Evolutionary conservation across 2,113 vertebrate genomes (phyloP).

Genomic region (Upupa epops): DNA sequence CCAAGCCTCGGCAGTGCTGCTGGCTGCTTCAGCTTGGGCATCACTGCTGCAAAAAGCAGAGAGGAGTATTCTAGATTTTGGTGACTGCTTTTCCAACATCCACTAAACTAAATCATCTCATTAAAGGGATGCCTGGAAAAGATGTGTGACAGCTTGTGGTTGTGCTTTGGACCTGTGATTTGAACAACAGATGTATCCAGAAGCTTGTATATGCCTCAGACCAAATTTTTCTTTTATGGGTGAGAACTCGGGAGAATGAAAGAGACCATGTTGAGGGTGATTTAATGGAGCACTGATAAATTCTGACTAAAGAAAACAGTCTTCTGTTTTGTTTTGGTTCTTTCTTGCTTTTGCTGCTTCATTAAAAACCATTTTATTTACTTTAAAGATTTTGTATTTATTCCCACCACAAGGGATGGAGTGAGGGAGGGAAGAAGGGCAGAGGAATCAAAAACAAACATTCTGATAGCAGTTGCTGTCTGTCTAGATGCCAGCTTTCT

Average conservation of each 20-base stretch:
- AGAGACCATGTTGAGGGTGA: not conserved
- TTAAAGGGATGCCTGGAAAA: not conserved
- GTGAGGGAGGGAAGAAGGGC: conserved; percentile 20
- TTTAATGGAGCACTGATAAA: conserved; percentile 21
- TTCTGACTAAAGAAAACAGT: conserved; percentile 7
- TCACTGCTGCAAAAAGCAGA: not conserved
- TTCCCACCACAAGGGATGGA: not conserved
- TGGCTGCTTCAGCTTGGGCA: not conserved
- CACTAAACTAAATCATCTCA: not conserved
- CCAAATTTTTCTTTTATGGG: not conserved
- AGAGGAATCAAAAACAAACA: conserved; percentile 36
- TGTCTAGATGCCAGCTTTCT: conserved; percentile 55
- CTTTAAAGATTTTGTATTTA: conserved; percentile 44
- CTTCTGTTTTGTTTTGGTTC: not conserved
- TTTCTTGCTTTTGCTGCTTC: conserved; percentile 9
- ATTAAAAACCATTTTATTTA: conserved; percentile 47
- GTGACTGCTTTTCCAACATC: not conserved
- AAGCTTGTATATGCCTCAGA: not conserved
- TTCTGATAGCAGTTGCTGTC: conserved; percentile 39
- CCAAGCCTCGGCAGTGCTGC: not conserved
- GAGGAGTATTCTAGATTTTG: not conserved
- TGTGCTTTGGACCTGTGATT: not conserved
- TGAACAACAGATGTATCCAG: not conserved
- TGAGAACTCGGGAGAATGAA: not conserved
- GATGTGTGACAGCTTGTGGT: not conserved